phyloP scores from a whole-genome alignment of 2,113 vertebrate genomes.

The Dolichotis patagonum region DNA sequence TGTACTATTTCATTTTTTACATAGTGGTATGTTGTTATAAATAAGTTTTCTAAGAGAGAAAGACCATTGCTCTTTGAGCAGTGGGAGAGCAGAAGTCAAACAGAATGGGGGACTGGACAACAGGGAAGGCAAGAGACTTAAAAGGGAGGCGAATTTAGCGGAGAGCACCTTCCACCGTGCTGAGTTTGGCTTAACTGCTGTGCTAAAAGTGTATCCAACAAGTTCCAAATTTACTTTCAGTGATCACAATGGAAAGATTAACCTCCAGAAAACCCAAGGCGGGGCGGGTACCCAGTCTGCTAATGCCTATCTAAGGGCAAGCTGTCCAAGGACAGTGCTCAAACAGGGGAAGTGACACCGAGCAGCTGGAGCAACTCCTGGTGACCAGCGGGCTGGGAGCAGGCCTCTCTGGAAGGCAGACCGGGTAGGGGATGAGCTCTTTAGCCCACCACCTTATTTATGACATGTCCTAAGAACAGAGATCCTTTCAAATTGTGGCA shows the following conservation, averaged over 20 bases:
- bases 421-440: no score
- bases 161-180: neutral
- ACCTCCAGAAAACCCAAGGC: neutral
- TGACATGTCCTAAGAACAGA: neutral
- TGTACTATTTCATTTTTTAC: slow-evolving; percentile 6
- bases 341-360: neutral
- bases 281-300: neutral
- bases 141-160: neutral
- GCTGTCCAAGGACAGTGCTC: neutral
- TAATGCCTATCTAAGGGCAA: neutral
- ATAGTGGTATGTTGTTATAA: neutral
- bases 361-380: neutral
- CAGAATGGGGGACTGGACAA: neutral
- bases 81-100: slow-evolving; percentile 30
- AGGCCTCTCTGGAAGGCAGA: neutral
- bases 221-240: slow-evolving; percentile 12
- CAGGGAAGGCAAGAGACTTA: neutral
- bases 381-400: neutral
- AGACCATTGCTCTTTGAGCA: neutral
- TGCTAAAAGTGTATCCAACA: slow-evolving; percentile 22
- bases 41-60: slow-evolving; percentile 39
- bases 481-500: neutral
- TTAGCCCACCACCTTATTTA: neutral
- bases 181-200: slow-evolving; percentile 35
- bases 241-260: slow-evolving; percentile 19